Evolutionary conservation across 2,888 invertebrate species (phyloP).

Genomic region (Isoperla grammatica): DNA sequence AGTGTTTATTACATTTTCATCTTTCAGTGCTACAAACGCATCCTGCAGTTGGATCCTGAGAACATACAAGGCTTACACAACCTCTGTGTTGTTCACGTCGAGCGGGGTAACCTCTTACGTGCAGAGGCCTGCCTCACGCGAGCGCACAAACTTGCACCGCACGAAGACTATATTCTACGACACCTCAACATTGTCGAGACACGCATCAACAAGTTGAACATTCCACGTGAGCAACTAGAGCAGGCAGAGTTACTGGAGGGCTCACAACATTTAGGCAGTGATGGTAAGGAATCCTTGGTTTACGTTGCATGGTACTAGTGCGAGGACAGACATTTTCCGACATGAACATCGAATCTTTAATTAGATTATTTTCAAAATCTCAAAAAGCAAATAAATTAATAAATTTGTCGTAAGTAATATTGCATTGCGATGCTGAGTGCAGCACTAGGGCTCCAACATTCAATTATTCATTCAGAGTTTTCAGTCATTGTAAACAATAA

Average conservation of each 20-base stretch:
- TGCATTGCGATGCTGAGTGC: too few species aligned
- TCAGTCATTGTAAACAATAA: too few species aligned
- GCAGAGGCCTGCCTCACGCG: constrained; percentile 81
- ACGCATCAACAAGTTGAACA: constrained; percentile 44
- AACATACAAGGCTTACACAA: constrained; percentile 95
- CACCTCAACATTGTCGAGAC: constrained; percentile 85
- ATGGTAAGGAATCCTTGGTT: too few species aligned
- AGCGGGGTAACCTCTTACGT: constrained; percentile 75
- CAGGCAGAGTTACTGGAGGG: not conserved
- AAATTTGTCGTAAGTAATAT: too few species aligned
- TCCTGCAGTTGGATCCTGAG: constrained; percentile 78
- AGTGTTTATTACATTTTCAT: too few species aligned
- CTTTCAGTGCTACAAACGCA: constrained; percentile 80
- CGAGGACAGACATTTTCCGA: not conserved
- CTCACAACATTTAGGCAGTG: too few species aligned
- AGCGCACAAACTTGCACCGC: constrained; percentile 76
- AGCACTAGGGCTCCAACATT: too few species aligned
- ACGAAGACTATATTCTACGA: constrained; percentile 84
- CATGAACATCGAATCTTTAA: not conserved
- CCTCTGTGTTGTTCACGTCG: constrained; percentile 92
- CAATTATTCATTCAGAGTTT: too few species aligned
- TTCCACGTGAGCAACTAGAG: constrained; percentile 16
- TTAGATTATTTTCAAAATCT: too few species aligned
- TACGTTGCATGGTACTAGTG: too few species aligned
- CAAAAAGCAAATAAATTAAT: too few species aligned